Evolutionary conservation across 2,113 vertebrate genomes (phyloP).

Genomic region (Toxotes jaculatrix): DNA sequence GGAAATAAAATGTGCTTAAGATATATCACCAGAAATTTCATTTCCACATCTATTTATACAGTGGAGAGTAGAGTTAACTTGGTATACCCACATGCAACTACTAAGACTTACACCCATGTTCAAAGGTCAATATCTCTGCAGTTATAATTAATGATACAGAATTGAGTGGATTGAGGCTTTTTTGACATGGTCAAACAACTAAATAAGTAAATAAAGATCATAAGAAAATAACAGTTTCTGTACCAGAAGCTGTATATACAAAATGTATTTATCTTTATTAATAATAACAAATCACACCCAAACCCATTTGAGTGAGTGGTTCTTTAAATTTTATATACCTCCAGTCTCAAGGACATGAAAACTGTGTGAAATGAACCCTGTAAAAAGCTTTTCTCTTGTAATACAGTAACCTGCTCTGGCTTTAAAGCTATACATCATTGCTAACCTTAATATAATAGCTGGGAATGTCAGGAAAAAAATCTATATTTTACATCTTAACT

Average conservation of each 20-base stretch:
- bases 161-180: not conserved
- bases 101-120: not conserved
- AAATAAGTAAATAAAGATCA: no score
- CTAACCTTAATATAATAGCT: conserved; percentile 13
- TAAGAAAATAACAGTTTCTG: not conserved
- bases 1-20: conserved; percentile 41
- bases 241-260: not conserved
- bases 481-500: not conserved
- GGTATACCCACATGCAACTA: not conserved
- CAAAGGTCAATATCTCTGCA: not conserved
- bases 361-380: not conserved
- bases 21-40: conserved; percentile 22
- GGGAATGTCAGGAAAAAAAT: conserved; percentile 7
- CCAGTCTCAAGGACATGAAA: conserved; percentile 17
- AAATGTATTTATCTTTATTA: not conserved
- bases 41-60: not conserved
- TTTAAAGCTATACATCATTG: conserved; percentile 20
- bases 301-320: not conserved
- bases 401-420: not conserved
- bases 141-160: not conserved
- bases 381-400: not conserved
- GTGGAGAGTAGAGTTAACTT: not conserved
- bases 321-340: not conserved
- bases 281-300: not conserved
- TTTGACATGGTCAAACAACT: conserved; percentile 1